phyloP scores from a whole-genome alignment of 2,113 vertebrate genomes.

The Alethe diademata region DNA sequence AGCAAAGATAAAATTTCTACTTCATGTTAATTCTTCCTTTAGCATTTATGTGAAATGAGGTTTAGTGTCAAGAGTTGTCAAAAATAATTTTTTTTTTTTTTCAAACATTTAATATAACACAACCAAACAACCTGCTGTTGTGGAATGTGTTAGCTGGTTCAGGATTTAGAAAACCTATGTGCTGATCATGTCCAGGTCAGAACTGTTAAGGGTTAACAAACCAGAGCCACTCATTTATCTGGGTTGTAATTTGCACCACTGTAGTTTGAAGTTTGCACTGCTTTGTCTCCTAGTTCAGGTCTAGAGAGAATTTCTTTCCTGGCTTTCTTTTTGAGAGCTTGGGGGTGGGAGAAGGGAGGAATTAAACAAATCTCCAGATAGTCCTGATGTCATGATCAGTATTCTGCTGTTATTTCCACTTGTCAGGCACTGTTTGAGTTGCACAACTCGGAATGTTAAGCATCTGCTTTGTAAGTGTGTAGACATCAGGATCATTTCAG shows the following conservation, averaged over 20 bases:
- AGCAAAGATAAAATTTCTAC: conserved; percentile 51
- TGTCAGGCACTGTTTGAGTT: background rate
- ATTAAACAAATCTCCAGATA: background rate
- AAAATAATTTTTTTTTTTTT: conserved; percentile 49
- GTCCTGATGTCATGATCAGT: background rate
- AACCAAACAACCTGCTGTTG: background rate
- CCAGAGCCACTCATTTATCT: background rate
- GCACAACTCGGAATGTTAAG: background rate
- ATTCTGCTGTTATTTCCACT: background rate
- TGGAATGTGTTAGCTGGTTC: conserved; percentile 9
- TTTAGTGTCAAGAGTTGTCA: conserved; percentile 66
- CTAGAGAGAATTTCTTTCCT: background rate
- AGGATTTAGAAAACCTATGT: background rate
- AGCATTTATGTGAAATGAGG: conserved; percentile 68
- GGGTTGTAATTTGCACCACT: background rate
- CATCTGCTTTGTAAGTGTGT: background rate
- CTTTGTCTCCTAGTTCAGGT: background rate
- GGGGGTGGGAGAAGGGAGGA: background rate
- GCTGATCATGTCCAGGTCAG: background rate
- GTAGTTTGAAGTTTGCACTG: background rate
- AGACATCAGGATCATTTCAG: background rate
- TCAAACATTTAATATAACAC: conserved; percentile 47
- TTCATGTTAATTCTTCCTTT: conserved; percentile 67
- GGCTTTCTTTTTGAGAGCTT: background rate
- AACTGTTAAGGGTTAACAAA: background rate